Evolutionary conservation across 2,888 invertebrate species (phyloP).

Genomic region (Corbicula japonica): DNA sequence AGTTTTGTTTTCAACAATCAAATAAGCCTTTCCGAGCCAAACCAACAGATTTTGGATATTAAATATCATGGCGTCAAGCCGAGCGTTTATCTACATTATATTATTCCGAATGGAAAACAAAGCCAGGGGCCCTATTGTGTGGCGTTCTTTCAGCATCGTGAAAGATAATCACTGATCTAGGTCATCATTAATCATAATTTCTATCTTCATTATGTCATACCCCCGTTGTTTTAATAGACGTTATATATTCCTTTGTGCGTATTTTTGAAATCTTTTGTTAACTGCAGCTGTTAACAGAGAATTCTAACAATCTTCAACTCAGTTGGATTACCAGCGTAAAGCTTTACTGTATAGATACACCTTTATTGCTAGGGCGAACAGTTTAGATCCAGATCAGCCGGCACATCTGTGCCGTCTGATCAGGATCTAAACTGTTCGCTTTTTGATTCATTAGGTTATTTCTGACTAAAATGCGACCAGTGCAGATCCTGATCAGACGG

Average conservation of each 20-base stretch:
- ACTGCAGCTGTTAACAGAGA: conserved; percentile 29
- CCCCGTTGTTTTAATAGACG: conserved; percentile 48
- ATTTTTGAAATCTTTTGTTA: conserved; percentile 46
- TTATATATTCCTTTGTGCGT: conserved; percentile 36
- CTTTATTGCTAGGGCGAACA: no score
- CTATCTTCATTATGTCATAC: conserved; percentile 52
- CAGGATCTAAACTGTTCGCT: no score
- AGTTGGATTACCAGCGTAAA: no score
- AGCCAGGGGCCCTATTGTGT: conserved; percentile 57
- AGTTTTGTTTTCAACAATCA: conserved; percentile 25
- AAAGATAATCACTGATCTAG: conserved; percentile 44
- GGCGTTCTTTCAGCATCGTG: conserved; percentile 29
- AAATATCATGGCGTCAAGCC: background rate
- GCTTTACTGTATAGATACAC: no score
- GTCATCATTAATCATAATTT: conserved; percentile 52
- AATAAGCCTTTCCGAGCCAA: background rate
- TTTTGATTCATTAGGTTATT: no score
- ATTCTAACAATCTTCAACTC: conserved; percentile 7
- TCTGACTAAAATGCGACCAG: no score
- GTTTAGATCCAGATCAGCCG: no score
- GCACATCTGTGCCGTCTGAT: no score
- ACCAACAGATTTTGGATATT: conserved; percentile 25
- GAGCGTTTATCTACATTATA: conserved; percentile 39
- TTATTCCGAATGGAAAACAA: conserved; percentile 50
- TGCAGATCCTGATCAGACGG: no score